Evolutionary conservation across 2,113 vertebrate genomes (phyloP), one percentile per base, ranked within the genome.

Genomic region (Eulemur rufifrons): DNA sequence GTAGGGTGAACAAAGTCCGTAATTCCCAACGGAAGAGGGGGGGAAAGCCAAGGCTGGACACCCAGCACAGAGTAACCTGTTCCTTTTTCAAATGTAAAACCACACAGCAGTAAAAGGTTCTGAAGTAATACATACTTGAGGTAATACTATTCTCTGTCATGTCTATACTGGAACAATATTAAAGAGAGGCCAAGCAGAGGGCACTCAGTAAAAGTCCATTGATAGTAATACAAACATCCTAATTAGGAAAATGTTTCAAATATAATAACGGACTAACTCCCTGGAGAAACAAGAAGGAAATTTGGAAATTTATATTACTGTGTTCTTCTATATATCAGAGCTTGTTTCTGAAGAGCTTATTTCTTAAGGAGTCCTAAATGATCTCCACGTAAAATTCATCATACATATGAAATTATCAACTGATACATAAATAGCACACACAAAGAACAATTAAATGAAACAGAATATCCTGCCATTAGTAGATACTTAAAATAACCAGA

Each of bases 401-500:
- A 82, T 63, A 88, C 50, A 92, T 54, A 89, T 69, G 39, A 78
- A 95, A 91, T 10, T 63, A 9, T 32, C 73, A 95, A 95, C 59
- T 47, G 15, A 54, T 71, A 85, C 17, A 25, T 42, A 88, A 88
- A 93, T 29, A 95, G 23, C 32, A 88, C 17, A 95, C 23, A 86
- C 25, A 86, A 47, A 63, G 18, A 54, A 45, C 69, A 39, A 37
- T 15, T 4, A 89, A 85, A 42, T 85, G 6, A 59, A 83, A 73
- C 0, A 39, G 0, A 74, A 20, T 89, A 74, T 18, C 29, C 50
- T 94, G 10, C 14, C 85, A 84, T 78, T 86, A 86, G 54, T 15
- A 52, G 29, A 86, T 89, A 87, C 13, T 95, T 91, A 94, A 92
- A 74, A 77, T 87, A 71, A 95, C n/a, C 54, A 77, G 34, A 89